phyloP scores from a whole-genome alignment of 2,113 vertebrate genomes.

The Oplegnathus fasciatus region DNA sequence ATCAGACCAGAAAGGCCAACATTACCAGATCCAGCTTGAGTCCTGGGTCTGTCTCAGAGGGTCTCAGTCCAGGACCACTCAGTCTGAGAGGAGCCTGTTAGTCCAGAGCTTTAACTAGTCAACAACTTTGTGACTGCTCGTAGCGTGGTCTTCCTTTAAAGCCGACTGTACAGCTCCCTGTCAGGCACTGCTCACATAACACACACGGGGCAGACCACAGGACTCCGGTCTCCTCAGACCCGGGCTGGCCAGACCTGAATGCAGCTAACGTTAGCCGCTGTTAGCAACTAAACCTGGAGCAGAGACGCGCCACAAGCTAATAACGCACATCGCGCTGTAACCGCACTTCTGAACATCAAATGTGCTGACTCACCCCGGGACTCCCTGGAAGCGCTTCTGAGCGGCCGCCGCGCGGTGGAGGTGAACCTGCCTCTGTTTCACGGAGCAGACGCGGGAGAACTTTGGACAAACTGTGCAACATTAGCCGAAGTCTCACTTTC shows the following conservation, averaged over 20 bases:
- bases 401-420: constrained; percentile 3
- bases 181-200: not conserved
- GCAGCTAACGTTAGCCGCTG: constrained; percentile 72
- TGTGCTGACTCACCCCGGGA: constrained; percentile 59
- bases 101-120: constrained; percentile 3
- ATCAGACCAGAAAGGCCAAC: not conserved
- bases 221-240: not conserved
- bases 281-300: constrained; percentile 58
- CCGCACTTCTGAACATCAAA: not conserved
- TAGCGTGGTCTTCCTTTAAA: too few relatives aligned
- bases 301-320: constrained; percentile 59
- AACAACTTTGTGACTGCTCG: constrained; percentile 55
- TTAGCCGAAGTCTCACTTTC: constrained; percentile 81
- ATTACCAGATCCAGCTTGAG: constrained; percentile 7
- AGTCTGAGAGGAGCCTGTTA: too few relatives aligned
- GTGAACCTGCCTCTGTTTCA: constrained; percentile 1
- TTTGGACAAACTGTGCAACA: constrained; percentile 72
- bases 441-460: constrained; percentile 45
- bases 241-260: constrained; percentile 11
- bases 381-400: not conserved
- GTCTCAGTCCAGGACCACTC: too few relatives aligned
- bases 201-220: not conserved
- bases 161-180: too few relatives aligned
- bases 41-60: constrained; percentile 25
- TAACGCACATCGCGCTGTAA: constrained; percentile 33